Conservation (phyloP, 2,113 vertebrate species). For the Coracopsis vasa region DNA sequence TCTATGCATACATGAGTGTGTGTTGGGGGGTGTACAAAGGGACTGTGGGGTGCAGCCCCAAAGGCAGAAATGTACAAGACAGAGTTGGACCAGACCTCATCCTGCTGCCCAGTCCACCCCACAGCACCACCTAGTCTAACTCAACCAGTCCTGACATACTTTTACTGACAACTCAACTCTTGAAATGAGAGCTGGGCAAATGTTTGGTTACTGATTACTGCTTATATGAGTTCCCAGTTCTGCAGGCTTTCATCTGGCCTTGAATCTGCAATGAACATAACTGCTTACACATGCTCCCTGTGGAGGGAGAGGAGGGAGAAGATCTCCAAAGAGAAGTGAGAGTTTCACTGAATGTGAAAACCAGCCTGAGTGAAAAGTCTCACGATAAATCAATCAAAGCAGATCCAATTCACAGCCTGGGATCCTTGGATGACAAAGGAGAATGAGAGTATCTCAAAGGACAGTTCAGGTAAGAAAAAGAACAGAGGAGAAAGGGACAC, state of each 20-base stretch:
- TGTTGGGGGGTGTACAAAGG: accelerated
- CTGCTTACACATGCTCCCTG: not conserved
- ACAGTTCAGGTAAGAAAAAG: not conserved
- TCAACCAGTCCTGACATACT: not conserved
- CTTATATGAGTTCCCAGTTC: not conserved
- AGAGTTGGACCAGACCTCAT: not conserved
- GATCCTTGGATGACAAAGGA: not conserved
- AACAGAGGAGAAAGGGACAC: not conserved
- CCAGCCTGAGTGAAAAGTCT: not conserved
- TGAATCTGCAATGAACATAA: not conserved
- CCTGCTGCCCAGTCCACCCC: not conserved
- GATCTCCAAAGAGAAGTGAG: not conserved
- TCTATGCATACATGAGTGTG: not conserved
- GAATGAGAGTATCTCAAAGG: not conserved
- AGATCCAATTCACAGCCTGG: not conserved
- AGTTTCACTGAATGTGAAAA: not conserved
- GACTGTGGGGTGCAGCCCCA: not conserved
- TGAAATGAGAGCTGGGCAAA: not conserved
- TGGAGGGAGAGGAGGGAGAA: not conserved
- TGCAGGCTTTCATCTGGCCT: not conserved
- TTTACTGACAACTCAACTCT: not conserved
- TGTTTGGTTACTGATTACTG: not conserved
- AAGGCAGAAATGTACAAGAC: not conserved
- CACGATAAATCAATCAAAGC: not conserved
- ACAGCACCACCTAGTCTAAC: not conserved